Conservation (phyloP, 2,888 invertebrate genomes). For the Glaucopsyche alexis region DNA sequence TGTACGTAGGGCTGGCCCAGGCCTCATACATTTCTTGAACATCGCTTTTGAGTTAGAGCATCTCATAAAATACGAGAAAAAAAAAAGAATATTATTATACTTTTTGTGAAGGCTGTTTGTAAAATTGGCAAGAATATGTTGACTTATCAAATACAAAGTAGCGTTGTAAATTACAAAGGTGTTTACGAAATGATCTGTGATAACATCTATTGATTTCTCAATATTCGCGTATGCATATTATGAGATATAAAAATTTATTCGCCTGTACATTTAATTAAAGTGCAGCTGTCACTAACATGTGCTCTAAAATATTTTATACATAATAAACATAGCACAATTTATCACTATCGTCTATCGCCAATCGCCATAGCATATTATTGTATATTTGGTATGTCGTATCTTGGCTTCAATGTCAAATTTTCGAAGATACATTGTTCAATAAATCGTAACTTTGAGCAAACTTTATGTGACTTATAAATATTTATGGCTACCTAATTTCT, state of each 20-base stretch:
- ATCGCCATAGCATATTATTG: background rate
- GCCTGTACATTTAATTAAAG: conserved; percentile 16
- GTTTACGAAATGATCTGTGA: background rate
- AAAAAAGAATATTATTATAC: too few relatives aligned
- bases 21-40: too few relatives aligned
- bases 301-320: conserved; percentile 6
- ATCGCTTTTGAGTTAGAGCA: too few relatives aligned
- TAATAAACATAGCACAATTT: conserved; percentile 3
- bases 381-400: background rate
- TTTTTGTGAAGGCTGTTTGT: background rate
- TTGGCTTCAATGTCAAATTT: conserved; percentile 16
- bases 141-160: background rate
- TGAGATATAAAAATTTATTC: conserved; percentile 4
- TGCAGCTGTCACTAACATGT: background rate
- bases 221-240: background rate
- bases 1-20: too few relatives aligned
- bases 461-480: conserved; percentile 16
- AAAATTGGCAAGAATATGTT: background rate
- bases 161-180: background rate
- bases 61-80: too few relatives aligned
- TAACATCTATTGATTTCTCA: background rate
- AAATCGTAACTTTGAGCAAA: conserved; percentile 12
- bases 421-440: conserved; percentile 17
- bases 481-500: background rate
- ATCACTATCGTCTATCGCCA: background rate